These are phyloP conservation scores for Pecten maximus DNA, from an alignment of 2,888 invertebrate species.

Conservation along the genomic window DNA sequence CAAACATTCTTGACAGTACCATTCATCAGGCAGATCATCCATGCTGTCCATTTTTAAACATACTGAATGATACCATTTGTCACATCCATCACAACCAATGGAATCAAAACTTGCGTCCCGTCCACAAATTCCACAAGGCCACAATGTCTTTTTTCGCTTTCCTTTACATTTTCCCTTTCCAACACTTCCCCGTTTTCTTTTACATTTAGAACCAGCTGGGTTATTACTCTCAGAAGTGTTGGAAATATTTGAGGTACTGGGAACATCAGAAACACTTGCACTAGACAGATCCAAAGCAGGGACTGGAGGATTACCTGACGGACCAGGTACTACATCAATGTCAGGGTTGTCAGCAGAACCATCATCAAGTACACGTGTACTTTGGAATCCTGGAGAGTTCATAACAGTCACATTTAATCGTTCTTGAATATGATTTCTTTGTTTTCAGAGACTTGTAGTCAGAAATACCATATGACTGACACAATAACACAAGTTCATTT, in stretches of 20 bases:
- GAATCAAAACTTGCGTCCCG: slow-evolving; percentile 22
- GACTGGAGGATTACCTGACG: too few species aligned
- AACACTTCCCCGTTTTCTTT: background rate
- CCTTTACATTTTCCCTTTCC: background rate
- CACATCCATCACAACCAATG: slow-evolving; percentile 45
- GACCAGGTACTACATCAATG: too few species aligned
- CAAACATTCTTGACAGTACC: slow-evolving; percentile 37
- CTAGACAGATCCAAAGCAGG: too few species aligned
- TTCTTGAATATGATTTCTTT: slow-evolving; percentile 39
- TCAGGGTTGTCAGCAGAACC: too few species aligned
- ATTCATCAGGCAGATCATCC: slow-evolving; percentile 33
- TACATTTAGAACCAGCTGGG: too few species aligned
- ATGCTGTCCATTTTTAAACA: slow-evolving; percentile 36
- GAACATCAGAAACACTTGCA: too few species aligned
- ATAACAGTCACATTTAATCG: background rate
- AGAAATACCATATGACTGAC: background rate
- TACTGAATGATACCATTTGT: slow-evolving; percentile 39
- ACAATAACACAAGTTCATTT: slow-evolving; percentile 37
- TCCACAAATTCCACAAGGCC: slow-evolving; percentile 40
- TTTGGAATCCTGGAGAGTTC: too few species aligned
- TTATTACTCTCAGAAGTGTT: too few species aligned
- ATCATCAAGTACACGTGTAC: too few species aligned
- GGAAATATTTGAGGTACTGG: too few species aligned
- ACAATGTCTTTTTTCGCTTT: slow-evolving; percentile 21
- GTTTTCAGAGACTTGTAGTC: slow-evolving; percentile 31